Conservation (phyloP, 2,797 vertebrate species). For the Pangasius larnaudii region DNA sequence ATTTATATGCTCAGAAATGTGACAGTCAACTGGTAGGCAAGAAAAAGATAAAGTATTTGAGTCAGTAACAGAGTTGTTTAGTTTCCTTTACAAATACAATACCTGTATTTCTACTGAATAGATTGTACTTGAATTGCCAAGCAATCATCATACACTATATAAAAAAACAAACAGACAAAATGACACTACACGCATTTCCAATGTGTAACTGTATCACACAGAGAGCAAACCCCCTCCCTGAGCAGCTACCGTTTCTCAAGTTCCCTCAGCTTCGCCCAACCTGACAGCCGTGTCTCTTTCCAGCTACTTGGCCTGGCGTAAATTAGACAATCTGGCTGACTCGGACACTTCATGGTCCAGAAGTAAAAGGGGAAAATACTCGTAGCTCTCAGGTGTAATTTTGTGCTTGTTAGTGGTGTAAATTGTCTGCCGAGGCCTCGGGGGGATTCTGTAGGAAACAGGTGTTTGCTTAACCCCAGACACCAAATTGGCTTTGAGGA, state of each 20-base stretch:
- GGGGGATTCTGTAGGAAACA: constrained; percentile 61
- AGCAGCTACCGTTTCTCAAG: too few species aligned
- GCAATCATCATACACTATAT: not conserved
- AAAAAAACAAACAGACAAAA: not conserved
- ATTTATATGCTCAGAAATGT: not conserved
- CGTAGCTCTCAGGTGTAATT: constrained; percentile 59
- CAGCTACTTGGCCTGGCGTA: not conserved
- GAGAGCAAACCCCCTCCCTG: too few species aligned
- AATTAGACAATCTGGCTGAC: constrained; percentile 29
- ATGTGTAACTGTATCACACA: not conserved
- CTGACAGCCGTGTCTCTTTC: not conserved
- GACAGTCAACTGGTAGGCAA: not conserved
- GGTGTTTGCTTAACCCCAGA: constrained; percentile 66
- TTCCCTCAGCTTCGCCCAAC: too few species aligned
- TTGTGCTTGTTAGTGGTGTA: constrained; percentile 68
- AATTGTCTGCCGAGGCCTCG: constrained; percentile 62
- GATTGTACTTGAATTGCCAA: not conserved
- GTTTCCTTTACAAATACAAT: not conserved
- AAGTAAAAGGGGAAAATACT: constrained; percentile 27
- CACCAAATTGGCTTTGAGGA: constrained; percentile 59
- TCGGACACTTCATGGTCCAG: constrained; percentile 9
- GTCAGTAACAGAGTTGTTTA: not conserved
- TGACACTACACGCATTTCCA: not conserved
- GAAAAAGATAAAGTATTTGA: not conserved
- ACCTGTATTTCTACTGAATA: not conserved